Percentiles rank a stretch among this genome's conserved stretches.
Conservation (phyloP, 2,888 invertebrate genomes). For the Noctua comes region DNA sequence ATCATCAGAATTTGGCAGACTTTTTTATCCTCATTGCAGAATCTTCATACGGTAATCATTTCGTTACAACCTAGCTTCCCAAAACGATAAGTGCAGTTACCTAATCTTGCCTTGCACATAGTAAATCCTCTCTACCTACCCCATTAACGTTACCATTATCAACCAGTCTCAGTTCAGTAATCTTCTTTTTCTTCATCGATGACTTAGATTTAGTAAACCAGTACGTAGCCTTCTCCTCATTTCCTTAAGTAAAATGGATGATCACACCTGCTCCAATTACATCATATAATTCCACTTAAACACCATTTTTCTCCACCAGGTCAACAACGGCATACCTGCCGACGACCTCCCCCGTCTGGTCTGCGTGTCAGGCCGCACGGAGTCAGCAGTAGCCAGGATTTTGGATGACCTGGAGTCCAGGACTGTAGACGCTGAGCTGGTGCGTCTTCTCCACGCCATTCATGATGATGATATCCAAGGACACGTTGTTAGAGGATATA, state of each 20-base stretch:
- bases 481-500: conserved; percentile 94
- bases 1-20: too few relatives aligned
- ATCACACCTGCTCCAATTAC: neutral
- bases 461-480: conserved; percentile 90
- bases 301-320: conserved; percentile 69
- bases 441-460: conserved; percentile 91
- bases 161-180: neutral
- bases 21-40: too few relatives aligned
- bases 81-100: too few relatives aligned
- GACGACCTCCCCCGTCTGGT: conserved; percentile 94
- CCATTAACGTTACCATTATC: neutral
- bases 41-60: too few relatives aligned
- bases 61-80: too few relatives aligned
- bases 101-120: too few relatives aligned
- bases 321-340: conserved; percentile 90
- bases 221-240: neutral
- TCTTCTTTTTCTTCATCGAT: neutral
- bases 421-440: conserved; percentile 91
- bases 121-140: neutral
- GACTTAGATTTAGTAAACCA: neutral
- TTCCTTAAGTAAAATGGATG: neutral
- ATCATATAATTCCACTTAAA: neutral
- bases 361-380: conserved; percentile 94
- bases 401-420: conserved; percentile 91
- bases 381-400: conserved; percentile 92